A percentile compares a stretch with the other conserved stretches of the same genome.
These are phyloP conservation scores for Marmota monax DNA, from an alignment of 2,113 vertebrate genomes.

Conservation along the genomic window DNA sequence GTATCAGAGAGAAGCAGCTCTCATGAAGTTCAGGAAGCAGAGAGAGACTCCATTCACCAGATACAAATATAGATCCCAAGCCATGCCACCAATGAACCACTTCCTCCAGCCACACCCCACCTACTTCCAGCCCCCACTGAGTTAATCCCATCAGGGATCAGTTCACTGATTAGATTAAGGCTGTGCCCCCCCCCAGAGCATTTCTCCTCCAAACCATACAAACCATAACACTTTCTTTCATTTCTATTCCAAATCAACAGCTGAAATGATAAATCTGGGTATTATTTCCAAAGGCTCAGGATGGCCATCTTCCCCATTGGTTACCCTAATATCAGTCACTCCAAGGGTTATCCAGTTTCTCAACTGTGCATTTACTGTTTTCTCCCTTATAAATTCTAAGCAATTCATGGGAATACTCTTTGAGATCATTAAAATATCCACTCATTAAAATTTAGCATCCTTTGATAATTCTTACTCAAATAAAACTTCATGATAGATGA, in stretches of 20 bases:
- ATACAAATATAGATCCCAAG: too few relatives aligned
- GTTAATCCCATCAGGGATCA: too few relatives aligned
- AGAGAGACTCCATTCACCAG: too few relatives aligned
- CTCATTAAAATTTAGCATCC: conserved; percentile 14
- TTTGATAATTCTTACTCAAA: conserved; percentile 11
- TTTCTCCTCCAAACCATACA: too few relatives aligned
- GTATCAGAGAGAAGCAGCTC: too few relatives aligned
- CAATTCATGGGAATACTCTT: not conserved
- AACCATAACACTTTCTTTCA: not conserved
- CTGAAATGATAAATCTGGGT: not conserved
- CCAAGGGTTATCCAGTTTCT: not conserved
- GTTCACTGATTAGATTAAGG: too few relatives aligned
- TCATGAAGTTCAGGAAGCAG: too few relatives aligned
- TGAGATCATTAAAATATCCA: not conserved
- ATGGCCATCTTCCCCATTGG: not conserved
- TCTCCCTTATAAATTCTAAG: not conserved
- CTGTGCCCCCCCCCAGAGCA: too few relatives aligned
- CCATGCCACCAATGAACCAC: too few relatives aligned
- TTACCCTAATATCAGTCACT: not conserved
- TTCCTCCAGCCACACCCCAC: too few relatives aligned
- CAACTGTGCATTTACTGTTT: not conserved
- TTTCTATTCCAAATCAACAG: not conserved
- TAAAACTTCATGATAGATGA: not conserved
- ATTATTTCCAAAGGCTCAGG: not conserved
- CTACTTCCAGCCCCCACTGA: too few relatives aligned